Evolutionary conservation across 2,888 invertebrate species (phyloP).

Genomic region (Amblyjoppa proteus): DNA sequence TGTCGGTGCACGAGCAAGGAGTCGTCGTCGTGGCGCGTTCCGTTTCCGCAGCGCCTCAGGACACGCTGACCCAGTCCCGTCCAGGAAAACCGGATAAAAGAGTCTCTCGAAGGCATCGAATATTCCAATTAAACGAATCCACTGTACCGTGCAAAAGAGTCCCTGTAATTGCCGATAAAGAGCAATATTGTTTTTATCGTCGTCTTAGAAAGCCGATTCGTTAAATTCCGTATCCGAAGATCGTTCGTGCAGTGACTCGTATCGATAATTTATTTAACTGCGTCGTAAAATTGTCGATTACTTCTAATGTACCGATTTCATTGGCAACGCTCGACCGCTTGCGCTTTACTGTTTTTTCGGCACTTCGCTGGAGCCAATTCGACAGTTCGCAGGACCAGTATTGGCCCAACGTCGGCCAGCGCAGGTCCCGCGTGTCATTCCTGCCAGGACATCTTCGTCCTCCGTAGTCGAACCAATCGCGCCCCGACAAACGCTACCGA

Average conservation of each 20-base stretch:
- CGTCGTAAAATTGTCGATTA: neutral
- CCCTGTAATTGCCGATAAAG: slow-evolving; percentile 41
- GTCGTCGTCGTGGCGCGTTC: slow-evolving; percentile 25
- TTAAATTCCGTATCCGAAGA: neutral
- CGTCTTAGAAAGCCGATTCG: slow-evolving; percentile 51
- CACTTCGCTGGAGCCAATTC: too few species aligned
- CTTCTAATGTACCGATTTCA: neutral
- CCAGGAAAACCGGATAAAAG: slow-evolving; percentile 46
- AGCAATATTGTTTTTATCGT: slow-evolving; percentile 21
- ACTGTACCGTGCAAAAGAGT: neutral
- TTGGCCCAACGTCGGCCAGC: too few species aligned
- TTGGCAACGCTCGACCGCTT: neutral
- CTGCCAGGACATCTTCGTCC: too few species aligned
- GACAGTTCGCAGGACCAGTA: too few species aligned
- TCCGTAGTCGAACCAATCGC: too few species aligned
- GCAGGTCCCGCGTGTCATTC: too few species aligned
- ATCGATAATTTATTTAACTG: neutral
- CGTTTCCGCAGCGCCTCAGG: slow-evolving; percentile 55
- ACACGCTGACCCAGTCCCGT: slow-evolving; percentile 54
- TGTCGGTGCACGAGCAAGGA: neutral
- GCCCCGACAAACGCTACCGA: too few species aligned
- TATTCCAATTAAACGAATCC: slow-evolving; percentile 54
- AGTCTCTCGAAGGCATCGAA: slow-evolving; percentile 32
- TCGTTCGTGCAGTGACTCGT: neutral
- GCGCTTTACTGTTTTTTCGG: too few species aligned